phyloP scores from a whole-genome alignment of 2,113 vertebrate genomes.

The Peromyscus californicus region DNA sequence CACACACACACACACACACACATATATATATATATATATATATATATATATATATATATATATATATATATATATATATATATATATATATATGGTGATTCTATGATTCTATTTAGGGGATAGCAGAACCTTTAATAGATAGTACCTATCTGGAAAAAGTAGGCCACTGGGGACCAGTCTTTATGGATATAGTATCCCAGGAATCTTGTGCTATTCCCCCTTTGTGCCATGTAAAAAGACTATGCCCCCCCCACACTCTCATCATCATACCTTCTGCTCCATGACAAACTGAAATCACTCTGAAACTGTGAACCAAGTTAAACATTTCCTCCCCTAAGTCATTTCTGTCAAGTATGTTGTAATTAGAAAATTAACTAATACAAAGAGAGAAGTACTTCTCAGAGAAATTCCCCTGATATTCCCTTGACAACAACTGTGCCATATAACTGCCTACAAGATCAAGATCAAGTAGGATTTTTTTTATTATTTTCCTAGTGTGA shows the following conservation, averaged over 20 bases:
- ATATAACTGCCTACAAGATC: not conserved
- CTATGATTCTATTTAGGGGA: not conserved
- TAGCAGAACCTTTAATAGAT: not conserved
- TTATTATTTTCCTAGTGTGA: conserved; percentile 2
- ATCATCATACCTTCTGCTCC: not conserved
- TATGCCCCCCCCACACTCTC: not conserved
- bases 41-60: too few relatives aligned
- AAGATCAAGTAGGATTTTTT: not conserved
- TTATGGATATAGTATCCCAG: not conserved
- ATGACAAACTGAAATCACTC: not conserved
- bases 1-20: too few relatives aligned
- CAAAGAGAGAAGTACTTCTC: not conserved
- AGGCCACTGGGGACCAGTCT: not conserved
- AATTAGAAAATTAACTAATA: not conserved
- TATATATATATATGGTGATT: too few relatives aligned
- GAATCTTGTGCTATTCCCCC: too few relatives aligned
- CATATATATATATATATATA: too few relatives aligned
- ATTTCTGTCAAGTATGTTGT: not conserved
- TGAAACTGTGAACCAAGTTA: not conserved
- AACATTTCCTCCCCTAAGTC: not conserved
- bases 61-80: too few relatives aligned
- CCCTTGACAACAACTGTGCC: conserved; percentile 8
- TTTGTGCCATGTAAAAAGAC: not conserved
- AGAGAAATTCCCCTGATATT: conserved; percentile 1
- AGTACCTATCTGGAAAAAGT: not conserved